phyloP scores from a whole-genome alignment of 2,113 vertebrate species.

The Nyctibius bracteatus region DNA sequence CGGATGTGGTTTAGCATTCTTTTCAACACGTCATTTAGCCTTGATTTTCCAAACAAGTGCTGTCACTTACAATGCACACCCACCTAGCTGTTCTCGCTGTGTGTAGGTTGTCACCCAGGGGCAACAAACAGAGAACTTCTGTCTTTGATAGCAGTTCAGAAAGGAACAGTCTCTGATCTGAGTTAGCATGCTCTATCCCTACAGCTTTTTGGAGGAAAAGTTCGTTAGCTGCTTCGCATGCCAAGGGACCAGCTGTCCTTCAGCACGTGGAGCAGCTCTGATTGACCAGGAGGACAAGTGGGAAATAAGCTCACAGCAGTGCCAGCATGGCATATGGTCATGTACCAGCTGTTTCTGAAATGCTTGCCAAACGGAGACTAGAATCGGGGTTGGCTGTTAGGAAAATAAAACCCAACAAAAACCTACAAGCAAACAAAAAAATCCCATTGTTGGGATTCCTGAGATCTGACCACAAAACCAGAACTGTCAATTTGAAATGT shows the following conservation, averaged over 20 bases:
- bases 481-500: background rate
- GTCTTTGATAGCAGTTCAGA: background rate
- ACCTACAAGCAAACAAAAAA: background rate
- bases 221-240: constrained; percentile 52
- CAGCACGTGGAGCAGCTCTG: constrained; percentile 37
- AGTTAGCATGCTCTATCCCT: background rate
- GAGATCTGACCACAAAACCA: constrained; percentile 11
- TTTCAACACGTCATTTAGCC: background rate
- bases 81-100: background rate
- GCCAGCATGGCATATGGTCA: constrained; percentile 39
- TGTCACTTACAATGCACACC: background rate
- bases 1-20: background rate
- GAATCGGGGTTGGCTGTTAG: background rate
- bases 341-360: constrained; percentile 63
- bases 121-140: background rate
- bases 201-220: background rate
- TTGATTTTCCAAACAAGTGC: constrained; percentile 3
- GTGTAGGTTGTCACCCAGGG: background rate
- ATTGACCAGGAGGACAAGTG: constrained; percentile 61
- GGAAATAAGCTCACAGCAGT: constrained; percentile 44
- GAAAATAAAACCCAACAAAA: constrained; percentile 29
- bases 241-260: constrained; percentile 63
- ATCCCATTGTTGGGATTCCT: background rate
- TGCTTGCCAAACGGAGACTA: constrained; percentile 7
- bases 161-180: background rate